Base-by-base conservation (phyloP, 2,797 vertebrate species). In the Poliocrania exsul region DNA sequence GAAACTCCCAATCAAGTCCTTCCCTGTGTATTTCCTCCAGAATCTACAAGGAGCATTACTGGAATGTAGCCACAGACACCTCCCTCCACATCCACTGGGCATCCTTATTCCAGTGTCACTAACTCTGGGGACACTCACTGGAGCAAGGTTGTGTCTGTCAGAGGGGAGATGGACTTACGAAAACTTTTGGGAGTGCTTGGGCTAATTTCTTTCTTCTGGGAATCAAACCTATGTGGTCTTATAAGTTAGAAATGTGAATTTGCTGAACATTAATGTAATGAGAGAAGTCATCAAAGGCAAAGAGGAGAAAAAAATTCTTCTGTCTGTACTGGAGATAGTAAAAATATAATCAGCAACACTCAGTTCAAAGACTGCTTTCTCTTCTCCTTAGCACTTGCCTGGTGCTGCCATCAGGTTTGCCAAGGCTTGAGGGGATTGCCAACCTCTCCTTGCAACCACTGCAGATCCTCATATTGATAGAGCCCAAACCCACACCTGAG, bases 401-500 rank as follows among this genome's bases (percentile, higher is more conserved):
- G 19, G 23, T 47, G 24, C 44, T 81, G 56, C 62, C 35, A 13
- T 50, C 17, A 44, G 46, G 13, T 74, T 82, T 93, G 53, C 57
- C 46, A 81, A 61, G 49, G 54, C 11, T 73, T 44, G 16, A 31
- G 61, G 54, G 9, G 24, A 26, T 31, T 71, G 19, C 13, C 57
- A 81, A 11, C 21, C 29, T 72, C 50, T 47, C 54, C 31, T 47
- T 83, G 42, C 31, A 64, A n/a, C 21, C 4, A 0, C 8, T 70
- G 15, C n/a, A 83, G 40, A 53, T 74, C 31, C 69, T 65, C 23
- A 2, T 21, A 11, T 5, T 11, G 54, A 83, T 6, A 72, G 35
- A 58, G 23, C 23, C 28, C 26, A 37, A 92, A 94, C 5, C 49
- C 62, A 79, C 72, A 92, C 91, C 90, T 91, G 58, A 94, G 13